Evolutionary conservation across 2,888 invertebrate genomes (phyloP).

Genomic region (Macaria liturata): DNA sequence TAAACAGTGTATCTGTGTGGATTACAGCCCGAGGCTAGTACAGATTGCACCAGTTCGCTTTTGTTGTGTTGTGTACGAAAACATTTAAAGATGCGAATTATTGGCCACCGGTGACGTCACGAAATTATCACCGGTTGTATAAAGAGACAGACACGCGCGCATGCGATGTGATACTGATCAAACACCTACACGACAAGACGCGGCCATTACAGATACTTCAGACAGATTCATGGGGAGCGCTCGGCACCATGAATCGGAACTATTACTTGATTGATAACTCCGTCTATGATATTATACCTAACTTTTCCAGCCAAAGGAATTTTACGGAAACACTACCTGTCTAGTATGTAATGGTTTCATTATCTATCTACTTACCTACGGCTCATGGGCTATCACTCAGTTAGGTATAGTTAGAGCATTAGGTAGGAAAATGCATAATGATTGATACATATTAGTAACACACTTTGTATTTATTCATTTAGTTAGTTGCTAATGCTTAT

Average conservation of each 20-base stretch:
- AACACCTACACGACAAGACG: constrained; percentile 32
- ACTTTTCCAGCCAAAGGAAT: no score
- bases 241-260: no score
- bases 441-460: background rate
- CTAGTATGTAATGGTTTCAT: constrained; percentile 1
- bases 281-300: no score
- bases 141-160: constrained; percentile 71
- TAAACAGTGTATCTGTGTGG: constrained; percentile 14
- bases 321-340: no score
- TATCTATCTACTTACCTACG: constrained; percentile 1
- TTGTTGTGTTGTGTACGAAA: constrained; percentile 50
- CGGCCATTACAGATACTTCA: constrained; percentile 8
- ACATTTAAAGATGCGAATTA: constrained; percentile 54
- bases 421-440: background rate
- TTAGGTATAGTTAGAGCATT: constrained; percentile 3
- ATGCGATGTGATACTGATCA: constrained; percentile 55
- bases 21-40: constrained; percentile 16
- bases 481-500: constrained; percentile 4
- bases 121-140: constrained; percentile 71
- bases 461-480: constrained; percentile 9
- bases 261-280: no score
- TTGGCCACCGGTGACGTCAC: constrained; percentile 61
- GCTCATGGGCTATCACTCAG: background rate
- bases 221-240: background rate
- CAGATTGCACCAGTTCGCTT: constrained; percentile 48